A percentile compares a stretch with the other conserved stretches of the same genome.
These are phyloP conservation scores for Thunnus maccoyii DNA, from an alignment of 2,113 vertebrate genomes.

Conservation along the genomic window DNA sequence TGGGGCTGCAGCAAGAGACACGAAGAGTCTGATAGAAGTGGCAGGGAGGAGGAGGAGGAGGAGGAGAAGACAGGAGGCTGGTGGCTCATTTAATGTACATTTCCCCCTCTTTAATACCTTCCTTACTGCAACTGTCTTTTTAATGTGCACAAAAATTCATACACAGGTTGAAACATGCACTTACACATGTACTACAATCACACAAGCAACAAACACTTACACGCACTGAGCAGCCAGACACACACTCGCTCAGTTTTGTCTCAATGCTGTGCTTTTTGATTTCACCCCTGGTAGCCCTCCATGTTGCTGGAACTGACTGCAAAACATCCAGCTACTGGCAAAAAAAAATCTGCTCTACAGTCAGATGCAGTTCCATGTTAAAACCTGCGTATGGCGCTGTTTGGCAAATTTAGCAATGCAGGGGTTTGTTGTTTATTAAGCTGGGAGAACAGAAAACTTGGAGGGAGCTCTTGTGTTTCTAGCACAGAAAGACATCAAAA, in stretches of 20 bases:
- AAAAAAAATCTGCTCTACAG: too few relatives aligned
- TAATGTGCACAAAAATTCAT: neutral
- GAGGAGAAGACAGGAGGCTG: neutral
- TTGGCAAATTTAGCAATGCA: conserved; percentile 44
- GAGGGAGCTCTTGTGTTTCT: conserved; percentile 52
- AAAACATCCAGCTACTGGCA: neutral
- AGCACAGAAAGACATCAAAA: conserved; percentile 66
- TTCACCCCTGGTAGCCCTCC: neutral
- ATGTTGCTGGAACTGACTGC: neutral
- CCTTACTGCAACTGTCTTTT: neutral
- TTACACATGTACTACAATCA: neutral
- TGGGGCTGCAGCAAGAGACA: conserved; percentile 32
- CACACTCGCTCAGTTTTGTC: neutral
- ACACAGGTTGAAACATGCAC: neutral
- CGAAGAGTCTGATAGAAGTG: neutral
- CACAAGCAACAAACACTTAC: too few relatives aligned
- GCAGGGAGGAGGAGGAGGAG: neutral
- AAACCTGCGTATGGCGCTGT: conserved; percentile 60
- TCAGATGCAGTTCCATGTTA: conserved; percentile 13
- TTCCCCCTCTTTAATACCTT: neutral
- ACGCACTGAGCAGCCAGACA: neutral
- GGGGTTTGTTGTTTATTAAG: conserved; percentile 39
- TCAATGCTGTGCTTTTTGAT: neutral
- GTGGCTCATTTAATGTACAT: neutral
- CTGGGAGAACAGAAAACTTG: conserved; percentile 54